phyloP scores from a whole-genome alignment of 2,888 invertebrate genomes.

The Lamproptera curius region DNA sequence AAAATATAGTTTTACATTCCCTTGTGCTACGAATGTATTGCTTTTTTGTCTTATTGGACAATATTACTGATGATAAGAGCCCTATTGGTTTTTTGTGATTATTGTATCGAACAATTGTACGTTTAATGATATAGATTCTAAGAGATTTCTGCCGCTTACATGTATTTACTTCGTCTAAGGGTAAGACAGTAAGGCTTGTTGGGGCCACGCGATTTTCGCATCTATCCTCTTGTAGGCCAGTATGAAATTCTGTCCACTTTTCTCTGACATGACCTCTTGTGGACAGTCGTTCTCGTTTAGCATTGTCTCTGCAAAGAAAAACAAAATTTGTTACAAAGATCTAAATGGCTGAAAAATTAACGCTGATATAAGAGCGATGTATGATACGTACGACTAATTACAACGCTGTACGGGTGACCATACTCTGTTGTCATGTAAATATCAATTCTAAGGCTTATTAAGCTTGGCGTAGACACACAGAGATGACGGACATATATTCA shows the following conservation, averaged over 20 bases:
- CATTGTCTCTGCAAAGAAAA: conserved; percentile 86
- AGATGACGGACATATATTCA: too few species aligned
- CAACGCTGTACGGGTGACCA: too few species aligned
- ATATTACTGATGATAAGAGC: conserved; percentile 18
- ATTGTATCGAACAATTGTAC: conserved; percentile 20
- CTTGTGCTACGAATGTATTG: conserved; percentile 37
- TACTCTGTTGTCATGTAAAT: too few species aligned
- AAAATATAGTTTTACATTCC: conserved; percentile 41
- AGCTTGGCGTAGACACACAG: too few species aligned
- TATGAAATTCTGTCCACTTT: conserved; percentile 89
- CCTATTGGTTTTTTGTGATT: conserved; percentile 12
- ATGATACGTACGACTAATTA: too few species aligned
- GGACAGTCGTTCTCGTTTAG: conserved; percentile 94
- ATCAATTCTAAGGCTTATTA: too few species aligned
- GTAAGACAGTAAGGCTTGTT: conserved; percentile 71
- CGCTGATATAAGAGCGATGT: too few species aligned
- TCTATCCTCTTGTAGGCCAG: conserved; percentile 97
- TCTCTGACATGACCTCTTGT: conserved; percentile 87
- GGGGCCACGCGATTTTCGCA: conserved; percentile 98
- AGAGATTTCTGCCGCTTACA: conserved; percentile 33
- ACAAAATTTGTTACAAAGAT: too few species aligned
- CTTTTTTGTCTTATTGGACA: conserved; percentile 34
- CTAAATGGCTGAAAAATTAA: too few species aligned
- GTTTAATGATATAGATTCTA: conserved; percentile 21
- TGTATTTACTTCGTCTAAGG: conserved; percentile 39